Evolutionary conservation across 2,113 vertebrate genomes (phyloP), one percentile per base, ranked within the genome.

Genomic region (Eptesicus fuscus): DNA sequence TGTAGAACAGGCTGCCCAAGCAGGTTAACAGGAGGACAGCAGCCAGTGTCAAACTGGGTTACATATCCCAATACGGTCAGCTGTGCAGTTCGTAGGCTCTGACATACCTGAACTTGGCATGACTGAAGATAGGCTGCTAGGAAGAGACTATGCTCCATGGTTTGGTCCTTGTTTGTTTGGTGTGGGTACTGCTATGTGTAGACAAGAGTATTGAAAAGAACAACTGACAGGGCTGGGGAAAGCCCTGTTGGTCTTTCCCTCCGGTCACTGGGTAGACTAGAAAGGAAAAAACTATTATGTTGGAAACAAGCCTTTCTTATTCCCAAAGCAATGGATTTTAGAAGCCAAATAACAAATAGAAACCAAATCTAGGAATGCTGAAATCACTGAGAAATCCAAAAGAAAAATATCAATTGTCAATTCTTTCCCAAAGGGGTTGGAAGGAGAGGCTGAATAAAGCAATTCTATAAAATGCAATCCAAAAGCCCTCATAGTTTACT

Each of bases 401-500:
- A 80, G 97, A 97, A 76, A 96, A 97, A 96, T 96, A 96, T 96
- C 93, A 96, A 94, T 93, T 90, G 88, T 94, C 92, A 94, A 94
- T 95, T 90, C 61, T 90, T 96, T 93, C 95, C 92, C 95, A 95
- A 88, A 90, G 92, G 77, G 28, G 47, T 42, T 92, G 37, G 70
- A 89, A 96, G 76, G 69, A 93, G 73, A 93, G 77, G 63, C 1
- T 74, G 82, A 96, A 96, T 96, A 97, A 92, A 95, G 90, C 71
- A 95, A 51, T 92, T 96, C 92, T 89, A 65, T 88, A 93, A 96
- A 88, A 92, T 90, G 73, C 82, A 90, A 32, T 76, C 88, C 96
- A 70, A 96, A 96, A 96, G 88, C 78, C 42, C 85, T 97, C 88
- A 93, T 73, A 95, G 93, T 96, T 97, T 90, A 93, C 90, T 86